Evolutionary conservation across 2,797 vertebrate genomes (phyloP).

Genomic region (Chelonia mydas): DNA sequence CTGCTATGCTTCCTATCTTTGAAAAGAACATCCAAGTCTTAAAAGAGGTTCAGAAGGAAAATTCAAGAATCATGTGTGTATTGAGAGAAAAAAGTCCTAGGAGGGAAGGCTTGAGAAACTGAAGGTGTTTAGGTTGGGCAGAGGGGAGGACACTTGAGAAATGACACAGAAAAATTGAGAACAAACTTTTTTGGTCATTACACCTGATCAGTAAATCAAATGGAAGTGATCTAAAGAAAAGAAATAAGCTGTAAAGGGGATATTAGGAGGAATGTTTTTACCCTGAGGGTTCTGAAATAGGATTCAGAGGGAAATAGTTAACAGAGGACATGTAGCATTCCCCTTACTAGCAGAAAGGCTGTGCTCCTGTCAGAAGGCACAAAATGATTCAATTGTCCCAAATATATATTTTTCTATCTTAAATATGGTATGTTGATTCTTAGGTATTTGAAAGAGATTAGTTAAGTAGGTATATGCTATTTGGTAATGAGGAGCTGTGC

Average conservation of each 20-base stretch:
- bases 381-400: not conserved
- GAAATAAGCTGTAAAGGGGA: not conserved
- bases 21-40: not conserved
- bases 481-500: not conserved
- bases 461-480: not conserved
- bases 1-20: not conserved
- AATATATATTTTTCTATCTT: rapidly evolving
- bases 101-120: not conserved
- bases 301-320: not conserved
- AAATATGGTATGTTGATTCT: rapidly evolving
- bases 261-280: not conserved
- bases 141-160: not conserved
- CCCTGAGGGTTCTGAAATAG: not conserved
- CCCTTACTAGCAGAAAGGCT: not conserved
- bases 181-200: not conserved
- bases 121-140: not conserved
- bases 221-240: not conserved
- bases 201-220: not conserved
- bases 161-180: not conserved
- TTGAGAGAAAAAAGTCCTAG: not conserved
- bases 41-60: not conserved
- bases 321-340: not conserved
- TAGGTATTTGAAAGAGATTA: not conserved
- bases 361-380: not conserved
- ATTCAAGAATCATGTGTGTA: not conserved